A percentile compares a stretch with the other conserved stretches of the same genome.
These are phyloP conservation scores for Ceryle rudis DNA, from an alignment of 2,797 vertebrate species.

Conservation along the genomic window DNA sequence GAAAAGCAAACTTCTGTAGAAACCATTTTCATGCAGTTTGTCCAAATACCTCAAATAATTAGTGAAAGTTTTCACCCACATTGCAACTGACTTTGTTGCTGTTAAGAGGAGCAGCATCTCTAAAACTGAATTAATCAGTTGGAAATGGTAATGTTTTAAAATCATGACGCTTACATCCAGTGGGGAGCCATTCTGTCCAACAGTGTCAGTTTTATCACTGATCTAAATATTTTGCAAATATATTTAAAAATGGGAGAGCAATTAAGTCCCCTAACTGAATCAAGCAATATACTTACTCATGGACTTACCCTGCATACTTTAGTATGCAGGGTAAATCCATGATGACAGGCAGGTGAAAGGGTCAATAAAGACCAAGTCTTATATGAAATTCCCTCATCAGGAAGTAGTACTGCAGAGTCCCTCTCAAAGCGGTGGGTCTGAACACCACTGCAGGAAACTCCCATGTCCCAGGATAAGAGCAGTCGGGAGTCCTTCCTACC, in stretches of 20 bases:
- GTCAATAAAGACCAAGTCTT: not conserved
- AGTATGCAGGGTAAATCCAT: accelerated
- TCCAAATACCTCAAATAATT: not conserved
- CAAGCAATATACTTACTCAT: no score
- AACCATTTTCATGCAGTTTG: not conserved
- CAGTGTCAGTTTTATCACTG: not conserved
- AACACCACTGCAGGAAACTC: not conserved
- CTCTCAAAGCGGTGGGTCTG: not conserved
- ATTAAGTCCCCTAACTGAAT: not conserved
- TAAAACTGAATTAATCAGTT: not conserved
- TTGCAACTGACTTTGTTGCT: not conserved
- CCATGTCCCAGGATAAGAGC: accelerated
- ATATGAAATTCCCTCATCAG: not conserved
- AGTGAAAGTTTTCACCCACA: not conserved
- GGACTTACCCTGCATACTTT: no score
- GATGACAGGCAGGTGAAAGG: not conserved
- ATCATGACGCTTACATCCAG: not conserved
- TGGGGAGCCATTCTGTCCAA: not conserved
- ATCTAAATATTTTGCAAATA: not conserved
- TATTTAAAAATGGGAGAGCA: not conserved
- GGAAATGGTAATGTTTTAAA: not conserved
- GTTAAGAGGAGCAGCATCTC: not conserved
- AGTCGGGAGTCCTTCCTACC: not conserved
- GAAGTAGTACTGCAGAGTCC: not conserved
- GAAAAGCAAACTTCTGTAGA: not conserved